phyloP scores from a whole-genome alignment of 2,888 invertebrate genomes.

The Ischnura elegans region DNA sequence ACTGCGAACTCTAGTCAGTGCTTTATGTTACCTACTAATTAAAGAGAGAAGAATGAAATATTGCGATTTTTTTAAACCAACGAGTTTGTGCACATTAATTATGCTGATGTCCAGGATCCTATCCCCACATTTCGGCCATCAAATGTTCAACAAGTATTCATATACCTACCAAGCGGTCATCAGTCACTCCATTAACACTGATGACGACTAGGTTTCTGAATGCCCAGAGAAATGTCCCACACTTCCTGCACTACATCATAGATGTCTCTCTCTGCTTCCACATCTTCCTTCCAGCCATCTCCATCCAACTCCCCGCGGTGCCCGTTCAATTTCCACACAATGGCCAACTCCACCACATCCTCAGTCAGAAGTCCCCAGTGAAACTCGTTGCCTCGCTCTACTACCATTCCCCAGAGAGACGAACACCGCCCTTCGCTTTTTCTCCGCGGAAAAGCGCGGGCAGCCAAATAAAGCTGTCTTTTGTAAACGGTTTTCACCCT shows the following conservation, averaged over 20 bases:
- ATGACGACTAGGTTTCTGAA: too few species aligned
- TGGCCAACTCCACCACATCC: not conserved
- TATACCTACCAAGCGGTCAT: too few species aligned
- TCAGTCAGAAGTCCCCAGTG: not conserved
- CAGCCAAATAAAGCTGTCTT: not conserved
- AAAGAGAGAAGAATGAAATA: too few species aligned
- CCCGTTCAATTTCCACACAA: not conserved
- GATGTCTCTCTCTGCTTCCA: not conserved
- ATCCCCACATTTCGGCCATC: too few species aligned
- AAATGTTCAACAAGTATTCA: too few species aligned
- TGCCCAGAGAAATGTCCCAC: too few species aligned
- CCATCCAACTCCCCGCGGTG: not conserved
- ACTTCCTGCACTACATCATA: not conserved
- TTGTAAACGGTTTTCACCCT: not conserved
- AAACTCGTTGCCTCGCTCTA: not conserved
- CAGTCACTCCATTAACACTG: too few species aligned
- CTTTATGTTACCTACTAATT: too few species aligned
- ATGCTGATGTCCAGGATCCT: too few species aligned
- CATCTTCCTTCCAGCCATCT: not conserved
- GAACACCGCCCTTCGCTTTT: not conserved
- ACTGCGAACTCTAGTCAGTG: too few species aligned
- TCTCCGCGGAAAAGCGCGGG: not conserved
- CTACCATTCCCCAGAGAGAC: not conserved
- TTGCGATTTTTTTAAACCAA: too few species aligned
- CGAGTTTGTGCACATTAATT: too few species aligned